Conservation (phyloP, 2,113 vertebrate genomes). For the Oncorhynchus tshawytscha region DNA sequence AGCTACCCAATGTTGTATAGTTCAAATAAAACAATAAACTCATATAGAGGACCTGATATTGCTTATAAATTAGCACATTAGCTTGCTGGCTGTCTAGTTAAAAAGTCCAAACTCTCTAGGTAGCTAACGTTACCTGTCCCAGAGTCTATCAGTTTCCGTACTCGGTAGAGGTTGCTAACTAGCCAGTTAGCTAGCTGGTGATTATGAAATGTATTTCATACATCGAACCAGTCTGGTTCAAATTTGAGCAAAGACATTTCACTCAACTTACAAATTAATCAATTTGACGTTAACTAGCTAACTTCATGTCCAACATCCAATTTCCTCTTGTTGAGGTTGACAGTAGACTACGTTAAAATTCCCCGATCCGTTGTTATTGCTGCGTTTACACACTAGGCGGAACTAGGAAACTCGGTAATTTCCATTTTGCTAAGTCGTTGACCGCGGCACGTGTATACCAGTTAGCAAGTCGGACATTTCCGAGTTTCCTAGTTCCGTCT, state of each 20-base stretch:
- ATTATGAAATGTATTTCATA: background rate
- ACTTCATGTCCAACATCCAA: background rate
- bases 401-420: too few species aligned
- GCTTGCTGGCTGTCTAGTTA: too few species aligned
- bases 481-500: too few species aligned
- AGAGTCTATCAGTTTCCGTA: background rate
- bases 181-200: background rate
- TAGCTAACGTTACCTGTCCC: conserved; percentile 33
- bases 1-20: background rate
- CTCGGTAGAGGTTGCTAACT: background rate
- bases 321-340: background rate
- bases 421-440: too few species aligned
- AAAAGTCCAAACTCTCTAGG: background rate
- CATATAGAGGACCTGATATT: too few species aligned
- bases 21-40: too few species aligned
- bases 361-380: background rate
- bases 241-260: background rate
- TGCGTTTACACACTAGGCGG: too few species aligned
- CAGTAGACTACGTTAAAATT: too few species aligned
- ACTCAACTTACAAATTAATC: background rate
- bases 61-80: too few species aligned
- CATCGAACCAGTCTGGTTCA: background rate
- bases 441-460: too few species aligned
- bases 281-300: background rate
- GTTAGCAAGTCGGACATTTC: too few species aligned